Conservation (phyloP, 2,888 invertebrate species). For the Diarsia brunnea region DNA sequence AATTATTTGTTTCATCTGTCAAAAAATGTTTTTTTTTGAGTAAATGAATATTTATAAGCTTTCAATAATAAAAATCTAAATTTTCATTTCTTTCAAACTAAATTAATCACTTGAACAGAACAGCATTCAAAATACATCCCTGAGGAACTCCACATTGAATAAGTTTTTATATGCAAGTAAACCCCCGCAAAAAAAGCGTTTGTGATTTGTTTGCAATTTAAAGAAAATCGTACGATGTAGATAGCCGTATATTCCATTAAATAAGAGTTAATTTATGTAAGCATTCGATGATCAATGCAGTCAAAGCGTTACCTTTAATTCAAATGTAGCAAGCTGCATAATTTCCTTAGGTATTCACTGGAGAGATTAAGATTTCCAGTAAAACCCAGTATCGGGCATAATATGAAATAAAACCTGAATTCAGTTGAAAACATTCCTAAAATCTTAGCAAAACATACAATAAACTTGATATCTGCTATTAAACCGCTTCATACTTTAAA, state of each 20-base stretch:
- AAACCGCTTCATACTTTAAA: not conserved
- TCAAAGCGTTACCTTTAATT: slow-evolving; percentile 17
- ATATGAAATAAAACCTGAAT: too few species aligned
- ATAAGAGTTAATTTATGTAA: not conserved
- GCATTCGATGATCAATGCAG: not conserved
- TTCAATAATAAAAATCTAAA: too few species aligned
- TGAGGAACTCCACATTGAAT: not conserved
- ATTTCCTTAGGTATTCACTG: not conserved
- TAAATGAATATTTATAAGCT: too few species aligned
- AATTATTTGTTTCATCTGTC: too few species aligned
- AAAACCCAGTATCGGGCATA: not conserved
- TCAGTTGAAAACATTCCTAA: not conserved
- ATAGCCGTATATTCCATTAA: not conserved
- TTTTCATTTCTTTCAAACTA: too few species aligned
- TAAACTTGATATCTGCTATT: not conserved
- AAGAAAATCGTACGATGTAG: too few species aligned
- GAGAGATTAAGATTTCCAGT: not conserved
- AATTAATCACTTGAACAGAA: not conserved
- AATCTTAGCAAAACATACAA: not conserved
- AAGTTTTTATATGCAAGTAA: not conserved
- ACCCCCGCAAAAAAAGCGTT: accelerated
- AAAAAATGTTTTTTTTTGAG: too few species aligned
- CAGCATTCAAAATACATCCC: not conserved
- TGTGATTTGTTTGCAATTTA: not conserved
- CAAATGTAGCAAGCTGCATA: accelerated